These are phyloP conservation scores for Pseudopodoces humilis DNA, from an alignment of 2,113 vertebrate genomes.

Conservation along the genomic window DNA sequence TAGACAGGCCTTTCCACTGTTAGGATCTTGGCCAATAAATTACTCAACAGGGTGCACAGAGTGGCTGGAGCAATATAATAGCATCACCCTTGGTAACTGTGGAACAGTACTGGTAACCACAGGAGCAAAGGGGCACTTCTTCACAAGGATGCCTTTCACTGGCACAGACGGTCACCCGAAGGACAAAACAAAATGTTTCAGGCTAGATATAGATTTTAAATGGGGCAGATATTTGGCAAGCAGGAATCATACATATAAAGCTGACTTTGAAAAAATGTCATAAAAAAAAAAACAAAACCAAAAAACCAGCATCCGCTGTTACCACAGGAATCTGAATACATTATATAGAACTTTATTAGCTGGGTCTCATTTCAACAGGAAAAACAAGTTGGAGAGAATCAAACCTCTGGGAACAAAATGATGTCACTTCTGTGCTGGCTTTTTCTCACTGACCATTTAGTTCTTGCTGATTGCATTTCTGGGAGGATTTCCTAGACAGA, in stretches of 20 bases:
- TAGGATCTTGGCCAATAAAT: constrained; percentile 71
- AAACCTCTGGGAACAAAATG: not conserved
- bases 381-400: not conserved
- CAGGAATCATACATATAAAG: constrained; percentile 60
- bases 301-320: constrained; percentile 44
- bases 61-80: constrained; percentile 67
- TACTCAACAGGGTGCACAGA: constrained; percentile 67
- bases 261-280: constrained; percentile 56
- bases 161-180: constrained; percentile 77
- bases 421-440: not conserved
- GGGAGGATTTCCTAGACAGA: not conserved
- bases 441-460: not conserved
- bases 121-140: constrained; percentile 70
- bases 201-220: constrained; percentile 67
- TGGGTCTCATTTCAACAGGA: not conserved
- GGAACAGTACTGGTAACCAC: constrained; percentile 64
- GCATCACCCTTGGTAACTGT: constrained; percentile 72
- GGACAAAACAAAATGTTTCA: constrained; percentile 72
- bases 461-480: not conserved
- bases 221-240: constrained; percentile 67
- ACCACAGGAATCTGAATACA: constrained; percentile 43
- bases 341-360: constrained; percentile 14
- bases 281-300: constrained; percentile 54
- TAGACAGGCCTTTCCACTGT: constrained; percentile 63
- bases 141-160: constrained; percentile 77